Base-by-base conservation (phyloP, 2,797 vertebrate species). In the Saguinus oedipus region DNA sequence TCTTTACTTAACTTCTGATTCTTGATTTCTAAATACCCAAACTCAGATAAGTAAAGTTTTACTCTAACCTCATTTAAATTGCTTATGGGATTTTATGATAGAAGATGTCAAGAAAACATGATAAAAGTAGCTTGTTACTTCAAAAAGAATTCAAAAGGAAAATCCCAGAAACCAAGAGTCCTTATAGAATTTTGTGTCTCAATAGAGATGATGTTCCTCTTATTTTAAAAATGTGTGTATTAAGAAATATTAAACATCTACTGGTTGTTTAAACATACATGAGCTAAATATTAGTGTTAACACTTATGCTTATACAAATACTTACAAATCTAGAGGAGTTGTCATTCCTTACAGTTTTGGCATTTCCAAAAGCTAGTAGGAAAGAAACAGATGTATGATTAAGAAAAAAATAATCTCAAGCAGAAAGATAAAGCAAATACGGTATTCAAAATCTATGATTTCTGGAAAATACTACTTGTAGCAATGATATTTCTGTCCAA, bases 291-390 rank as follows among this genome's bases (percentile, higher is more conserved):
- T 89, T 93, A 95, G 75, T 74, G 88, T 86, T 91, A 97, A 88
- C 83, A 96, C 96, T 93, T 89, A 88, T 1, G 44, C 84, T 95
- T 93, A 70, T 33, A 93, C n/a, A 97, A 96, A 97, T 99, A 99
- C 99, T 99, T 98, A 99, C 99, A 98, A 99, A 99, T 99, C 99
- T 99, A 96, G 99, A 99, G 0, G 99, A 99, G 98, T 99, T 99
- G 99, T 99, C 99, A 94, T 99, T 99, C 98, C 99, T 99, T 95
- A 99, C 99, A 10, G 99, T 99, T 99, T 99, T 99, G 96, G 99
- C 99, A 97, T 99, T 99, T 98, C 99, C 99, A 98, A 99, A 99
- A 95, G 99, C 99, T 99, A 97, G 55, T 24, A 59, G 91, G 88
- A 98, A 85, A 98, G 78, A 95, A 95, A 87, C 92, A 74, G 2